These are phyloP conservation scores for Creontiades dilutus DNA, from an alignment of 2,888 invertebrate genomes.

Conservation along the genomic window DNA sequence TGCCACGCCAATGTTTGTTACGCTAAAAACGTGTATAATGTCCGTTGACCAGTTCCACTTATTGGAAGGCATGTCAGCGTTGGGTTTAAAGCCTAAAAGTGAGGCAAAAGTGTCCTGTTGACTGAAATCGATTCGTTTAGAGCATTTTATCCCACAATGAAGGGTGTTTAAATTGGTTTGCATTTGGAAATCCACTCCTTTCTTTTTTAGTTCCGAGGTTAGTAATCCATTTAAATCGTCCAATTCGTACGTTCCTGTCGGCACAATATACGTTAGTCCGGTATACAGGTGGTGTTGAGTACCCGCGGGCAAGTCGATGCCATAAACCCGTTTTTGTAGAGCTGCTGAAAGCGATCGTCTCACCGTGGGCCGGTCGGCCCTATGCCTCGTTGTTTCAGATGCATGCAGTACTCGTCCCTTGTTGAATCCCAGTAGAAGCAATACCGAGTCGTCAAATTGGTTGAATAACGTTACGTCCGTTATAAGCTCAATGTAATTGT, in stretches of 20 bases:
- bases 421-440: background rate
- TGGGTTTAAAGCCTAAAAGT: slow-evolving; percentile 12
- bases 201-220: background rate
- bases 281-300: background rate
- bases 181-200: slow-evolving; percentile 1
- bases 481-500: background rate
- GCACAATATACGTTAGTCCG: slow-evolving; percentile 3
- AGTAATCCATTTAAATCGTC: slow-evolving; percentile 13
- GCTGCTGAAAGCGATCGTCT: background rate
- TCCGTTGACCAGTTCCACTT: slow-evolving; percentile 17
- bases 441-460: background rate
- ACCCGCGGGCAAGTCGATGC: background rate
- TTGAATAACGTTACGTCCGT: background rate
- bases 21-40: slow-evolving; percentile 54
- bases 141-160: slow-evolving; percentile 37
- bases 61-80: background rate
- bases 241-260: slow-evolving; percentile 43
- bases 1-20: slow-evolving; percentile 6
- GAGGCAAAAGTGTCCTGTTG: background rate
- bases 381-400: background rate
- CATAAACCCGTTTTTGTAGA: background rate
- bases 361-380: background rate
- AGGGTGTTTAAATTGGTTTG: slow-evolving; percentile 25
- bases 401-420: background rate
- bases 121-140: slow-evolving; percentile 34